Conservation (phyloP, 2,797 vertebrate genomes). For the Taenioides sp. region DNA sequence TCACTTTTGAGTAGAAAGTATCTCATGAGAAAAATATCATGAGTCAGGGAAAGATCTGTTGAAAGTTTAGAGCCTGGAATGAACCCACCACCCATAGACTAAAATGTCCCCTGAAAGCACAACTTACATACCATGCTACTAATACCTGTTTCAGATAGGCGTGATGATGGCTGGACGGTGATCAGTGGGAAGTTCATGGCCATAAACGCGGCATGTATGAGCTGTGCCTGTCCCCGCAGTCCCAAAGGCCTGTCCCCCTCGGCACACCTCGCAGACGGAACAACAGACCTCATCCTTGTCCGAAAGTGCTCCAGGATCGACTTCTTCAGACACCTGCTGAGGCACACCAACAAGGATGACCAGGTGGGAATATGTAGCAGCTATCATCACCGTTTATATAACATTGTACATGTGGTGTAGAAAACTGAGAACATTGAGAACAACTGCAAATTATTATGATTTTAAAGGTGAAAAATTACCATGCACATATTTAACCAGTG, state of each 20-base stretch:
- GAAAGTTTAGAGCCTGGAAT: no score
- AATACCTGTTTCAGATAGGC: slow-evolving; percentile 29
- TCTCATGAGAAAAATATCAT: not conserved
- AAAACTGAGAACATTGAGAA: not conserved
- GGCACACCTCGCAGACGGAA: slow-evolving; percentile 92
- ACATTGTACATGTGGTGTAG: not conserved
- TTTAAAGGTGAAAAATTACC: not conserved
- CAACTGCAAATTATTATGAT: not conserved
- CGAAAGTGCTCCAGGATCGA: slow-evolving; percentile 89
- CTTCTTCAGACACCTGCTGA: slow-evolving; percentile 88
- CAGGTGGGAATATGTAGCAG: slow-evolving; percentile 77
- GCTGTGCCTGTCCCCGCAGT: slow-evolving; percentile 92
- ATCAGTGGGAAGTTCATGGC: slow-evolving; percentile 90
- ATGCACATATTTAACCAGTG: no score
- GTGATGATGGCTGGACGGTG: slow-evolving; percentile 78
- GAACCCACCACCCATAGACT: no score
- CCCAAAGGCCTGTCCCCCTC: slow-evolving; percentile 90
- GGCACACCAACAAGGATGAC: slow-evolving; percentile 89
- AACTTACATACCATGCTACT: not conserved
- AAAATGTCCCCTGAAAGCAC: no score
- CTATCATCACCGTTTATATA: not conserved
- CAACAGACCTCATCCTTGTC: slow-evolving; percentile 92
- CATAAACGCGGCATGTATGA: slow-evolving; percentile 90
- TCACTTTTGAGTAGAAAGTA: not conserved
- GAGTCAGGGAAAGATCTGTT: no score